Evolutionary conservation across 2,797 vertebrate species (phyloP).

Genomic region (Oryzias dopingdopingensis): DNA sequence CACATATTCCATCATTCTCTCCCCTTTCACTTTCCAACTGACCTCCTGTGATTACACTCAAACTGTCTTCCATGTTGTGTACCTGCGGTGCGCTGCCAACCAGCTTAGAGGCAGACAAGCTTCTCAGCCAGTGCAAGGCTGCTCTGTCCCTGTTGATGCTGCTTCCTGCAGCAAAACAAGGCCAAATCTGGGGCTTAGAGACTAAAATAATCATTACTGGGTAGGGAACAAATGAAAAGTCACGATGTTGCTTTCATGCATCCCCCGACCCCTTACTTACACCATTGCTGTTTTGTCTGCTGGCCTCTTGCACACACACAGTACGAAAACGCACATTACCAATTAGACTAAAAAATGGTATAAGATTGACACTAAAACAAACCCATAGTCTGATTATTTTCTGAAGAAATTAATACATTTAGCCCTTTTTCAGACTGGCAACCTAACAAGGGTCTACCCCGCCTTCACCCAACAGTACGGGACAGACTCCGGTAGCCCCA

Average conservation of each 20-base stretch:
- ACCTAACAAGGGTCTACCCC: too few relatives aligned
- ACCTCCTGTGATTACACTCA: conserved; percentile 35
- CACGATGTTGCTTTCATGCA: conserved; percentile 55
- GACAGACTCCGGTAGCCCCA: too few relatives aligned
- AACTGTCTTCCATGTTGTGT: conserved; percentile 49
- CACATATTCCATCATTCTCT: conserved; percentile 11
- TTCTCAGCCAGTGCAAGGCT: conserved; percentile 62
- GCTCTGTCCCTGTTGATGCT: conserved; percentile 57
- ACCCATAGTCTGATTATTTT: neutral
- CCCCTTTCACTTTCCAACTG: conserved; percentile 24
- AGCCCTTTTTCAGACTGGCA: too few relatives aligned
- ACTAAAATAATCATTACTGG: conserved; percentile 76
- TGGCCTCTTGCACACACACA: conserved; percentile 31
- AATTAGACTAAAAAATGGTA: conserved; percentile 23
- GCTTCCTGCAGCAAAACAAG: conserved; percentile 65
- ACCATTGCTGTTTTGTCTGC: conserved; percentile 45
- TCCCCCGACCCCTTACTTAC: conserved; percentile 19
- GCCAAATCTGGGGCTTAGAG: conserved; percentile 76
- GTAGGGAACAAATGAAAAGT: conserved; percentile 69
- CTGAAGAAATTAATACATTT: too few relatives aligned
- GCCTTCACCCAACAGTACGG: too few relatives aligned
- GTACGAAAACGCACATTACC: conserved; percentile 24
- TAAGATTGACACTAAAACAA: neutral
- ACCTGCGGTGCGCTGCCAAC: conserved; percentile 61
- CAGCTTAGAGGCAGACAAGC: conserved; percentile 64